A percentile compares a stretch with the other conserved stretches of the same genome.
Evolutionary conservation across 2,888 invertebrate species (phyloP).

Genomic region (Acrobasis repandana): DNA sequence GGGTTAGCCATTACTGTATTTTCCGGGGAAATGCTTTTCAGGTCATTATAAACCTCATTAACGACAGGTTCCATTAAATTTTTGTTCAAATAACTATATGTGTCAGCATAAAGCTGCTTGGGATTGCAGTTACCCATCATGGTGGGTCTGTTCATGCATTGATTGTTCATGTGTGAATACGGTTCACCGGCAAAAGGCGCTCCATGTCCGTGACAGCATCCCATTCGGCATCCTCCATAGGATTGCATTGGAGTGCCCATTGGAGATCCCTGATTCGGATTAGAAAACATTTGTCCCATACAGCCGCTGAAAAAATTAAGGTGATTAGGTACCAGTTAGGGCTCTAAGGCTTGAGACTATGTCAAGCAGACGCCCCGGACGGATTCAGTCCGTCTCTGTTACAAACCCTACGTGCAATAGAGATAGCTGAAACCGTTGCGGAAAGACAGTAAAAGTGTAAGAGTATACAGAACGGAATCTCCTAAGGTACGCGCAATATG

Average conservation of each 20-base stretch:
- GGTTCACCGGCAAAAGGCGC: constrained; percentile 48
- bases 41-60: constrained; percentile 69
- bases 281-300: constrained; percentile 70
- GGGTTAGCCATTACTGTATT: constrained; percentile 65
- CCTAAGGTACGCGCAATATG: too few species aligned
- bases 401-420: too few species aligned
- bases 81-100: constrained; percentile 63
- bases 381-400: too few species aligned
- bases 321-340: too few species aligned
- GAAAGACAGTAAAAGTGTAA: too few species aligned
- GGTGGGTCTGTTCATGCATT: constrained; percentile 34
- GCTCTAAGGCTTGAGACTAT: too few species aligned
- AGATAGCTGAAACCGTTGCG: too few species aligned
- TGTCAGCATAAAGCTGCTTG: constrained; percentile 62
- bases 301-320: constrained; percentile 62
- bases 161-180: constrained; percentile 33
- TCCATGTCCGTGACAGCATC: constrained; percentile 49
- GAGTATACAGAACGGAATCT: too few species aligned
- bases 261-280: constrained; percentile 38
- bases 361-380: too few species aligned
- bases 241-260: constrained; percentile 39
- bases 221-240: constrained; percentile 46
- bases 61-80: constrained; percentile 71
- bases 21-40: constrained; percentile 58
- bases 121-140: constrained; percentile 63